Evolutionary conservation across 2,113 vertebrate genomes (phyloP), one percentile per base, ranked within the genome.

Genomic region (Solea solea): DNA sequence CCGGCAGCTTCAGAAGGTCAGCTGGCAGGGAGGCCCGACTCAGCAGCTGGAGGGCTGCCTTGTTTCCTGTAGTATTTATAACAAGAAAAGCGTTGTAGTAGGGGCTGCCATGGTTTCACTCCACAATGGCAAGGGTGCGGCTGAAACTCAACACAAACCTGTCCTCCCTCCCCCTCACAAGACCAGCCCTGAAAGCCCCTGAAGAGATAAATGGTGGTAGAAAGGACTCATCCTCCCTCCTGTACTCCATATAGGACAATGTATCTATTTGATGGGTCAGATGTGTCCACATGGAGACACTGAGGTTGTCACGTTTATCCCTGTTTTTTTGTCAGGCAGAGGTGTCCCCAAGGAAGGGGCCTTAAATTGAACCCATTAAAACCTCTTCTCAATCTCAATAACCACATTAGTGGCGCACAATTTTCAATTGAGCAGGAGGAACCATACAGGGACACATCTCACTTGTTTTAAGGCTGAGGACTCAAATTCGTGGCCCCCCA

Each of bases 31-130:
- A 51, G 55, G 52, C 14, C 21, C 3, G 51, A 39, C 41, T 28
- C 2, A 12, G 74, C 79, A 86, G 85, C 73, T 84, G 80, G 64
- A 54, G 9, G 58, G 68, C 61, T 65, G 52, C 45, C 72, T 83
- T 7, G 45, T 65, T 75, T 85, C 69, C 67, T 83, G 13, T 82
- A 83, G 76, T 85, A 75, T 89, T 83, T 68, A 76, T 82, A 21
- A 75, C 48, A 51, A 69, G 64, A 66, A 61, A 64, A 49, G 14
- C 14, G 27, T 45, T 63, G 27, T 64, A 76, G 63, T 28, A 40
- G 15, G 34, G 27, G 54, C 50, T 76, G 58, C 61, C 72, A 71
- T 73, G 69, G 83, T 60, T 76, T 64, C 63, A 49, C 27, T 70
- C 34, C 60, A 85, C 82, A 88, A 84, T 79, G 55, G 50, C 7